phyloP scores from a whole-genome alignment of 2,113 vertebrate genomes.

The Hemiscyllium ocellatum region DNA sequence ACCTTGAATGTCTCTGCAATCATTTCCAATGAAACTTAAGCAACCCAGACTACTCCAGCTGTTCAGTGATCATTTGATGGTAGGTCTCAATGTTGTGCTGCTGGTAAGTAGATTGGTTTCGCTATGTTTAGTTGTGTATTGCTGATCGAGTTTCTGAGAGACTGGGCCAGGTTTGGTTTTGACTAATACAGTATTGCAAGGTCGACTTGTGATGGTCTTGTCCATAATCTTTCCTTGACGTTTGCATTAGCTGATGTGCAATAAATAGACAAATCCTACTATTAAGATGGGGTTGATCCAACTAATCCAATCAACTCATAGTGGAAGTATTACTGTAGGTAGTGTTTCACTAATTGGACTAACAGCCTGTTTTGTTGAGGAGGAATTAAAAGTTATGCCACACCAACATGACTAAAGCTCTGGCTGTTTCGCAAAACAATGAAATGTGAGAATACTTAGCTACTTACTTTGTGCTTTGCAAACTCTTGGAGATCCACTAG shows the following conservation, averaged over 20 bases:
- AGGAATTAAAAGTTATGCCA: neutral
- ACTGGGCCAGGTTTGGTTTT: neutral
- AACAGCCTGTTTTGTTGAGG: neutral
- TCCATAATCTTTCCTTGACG: neutral
- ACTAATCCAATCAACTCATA: neutral
- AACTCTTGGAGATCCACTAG: neutral
- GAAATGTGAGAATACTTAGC: neutral
- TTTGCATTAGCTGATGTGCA: too few species aligned
- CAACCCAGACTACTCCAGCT: neutral
- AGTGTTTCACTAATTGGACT: neutral
- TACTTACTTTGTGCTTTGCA: neutral
- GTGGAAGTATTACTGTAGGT: neutral
- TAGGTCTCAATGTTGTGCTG: neutral
- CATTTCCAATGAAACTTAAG: neutral
- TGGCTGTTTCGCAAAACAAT: too few species aligned
- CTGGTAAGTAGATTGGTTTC: neutral
- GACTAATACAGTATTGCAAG: neutral
- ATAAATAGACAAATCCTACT: neutral
- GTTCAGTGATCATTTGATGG: neutral
- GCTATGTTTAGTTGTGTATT: neutral
- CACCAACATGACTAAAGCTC: neutral
- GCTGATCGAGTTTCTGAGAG: neutral
- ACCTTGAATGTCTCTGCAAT: neutral
- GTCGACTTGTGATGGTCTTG: neutral
- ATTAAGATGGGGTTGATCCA: neutral